A percentile compares a stretch with the other conserved stretches of the same genome.
Conservation (phyloP, 1,140 invertebrate genomes). For the Anoplolepis gracilipes region DNA sequence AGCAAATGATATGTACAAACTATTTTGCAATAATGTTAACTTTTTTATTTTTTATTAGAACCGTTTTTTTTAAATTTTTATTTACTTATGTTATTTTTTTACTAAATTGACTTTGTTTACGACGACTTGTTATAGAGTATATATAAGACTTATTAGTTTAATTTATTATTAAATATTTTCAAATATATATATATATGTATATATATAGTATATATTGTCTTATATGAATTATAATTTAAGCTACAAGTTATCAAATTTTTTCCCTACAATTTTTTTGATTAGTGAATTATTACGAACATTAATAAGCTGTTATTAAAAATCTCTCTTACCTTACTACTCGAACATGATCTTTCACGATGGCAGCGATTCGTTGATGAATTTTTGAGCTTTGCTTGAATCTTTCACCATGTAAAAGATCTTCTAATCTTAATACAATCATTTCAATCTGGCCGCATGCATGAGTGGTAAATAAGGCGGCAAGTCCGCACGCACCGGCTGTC, state of each 20-base stretch:
- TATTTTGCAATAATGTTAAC: not conserved
- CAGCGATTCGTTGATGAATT: slow-evolving; percentile 25
- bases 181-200: no score
- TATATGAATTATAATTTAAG: not conserved
- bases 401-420: slow-evolving; percentile 30
- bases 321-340: slow-evolving; percentile 56
- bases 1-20: not conserved
- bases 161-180: not conserved
- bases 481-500: slow-evolving; percentile 43
- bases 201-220: not conserved
- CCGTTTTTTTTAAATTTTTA: no score
- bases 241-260: not conserved
- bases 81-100: no score
- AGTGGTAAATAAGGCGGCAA: slow-evolving; percentile 63
- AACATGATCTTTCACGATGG: slow-evolving; percentile 62
- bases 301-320: not conserved
- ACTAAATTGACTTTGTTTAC: not conserved
- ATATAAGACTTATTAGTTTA: not conserved
- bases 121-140: not conserved
- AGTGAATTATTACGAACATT: slow-evolving; percentile 6
- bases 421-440: slow-evolving; percentile 59
- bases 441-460: slow-evolving; percentile 70
- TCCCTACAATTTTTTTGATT: not conserved
- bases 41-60: not conserved
- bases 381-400: not conserved